Evolutionary conservation across 2,888 invertebrate genomes (phyloP).

Genomic region (Ennomos erosarius): DNA sequence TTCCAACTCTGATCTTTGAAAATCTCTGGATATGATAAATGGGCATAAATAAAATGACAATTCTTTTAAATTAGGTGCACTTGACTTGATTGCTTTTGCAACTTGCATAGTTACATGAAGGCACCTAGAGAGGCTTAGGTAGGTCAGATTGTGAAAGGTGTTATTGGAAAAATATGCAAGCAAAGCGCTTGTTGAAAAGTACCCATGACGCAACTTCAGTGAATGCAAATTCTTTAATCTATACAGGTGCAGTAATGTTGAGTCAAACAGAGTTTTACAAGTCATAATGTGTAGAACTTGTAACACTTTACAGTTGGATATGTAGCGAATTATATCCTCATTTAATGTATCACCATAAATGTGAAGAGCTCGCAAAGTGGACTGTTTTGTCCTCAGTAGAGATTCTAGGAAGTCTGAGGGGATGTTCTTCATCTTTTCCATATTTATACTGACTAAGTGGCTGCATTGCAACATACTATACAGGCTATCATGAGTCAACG

Average conservation of each 20-base stretch:
- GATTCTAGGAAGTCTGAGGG: conserved; percentile 80
- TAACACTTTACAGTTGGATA: conserved; percentile 73
- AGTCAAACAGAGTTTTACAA: conserved; percentile 82
- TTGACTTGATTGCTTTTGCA: conserved; percentile 76
- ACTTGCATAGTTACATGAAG: conserved; percentile 80
- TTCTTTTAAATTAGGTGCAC: conserved; percentile 79
- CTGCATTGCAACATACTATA: conserved; percentile 79
- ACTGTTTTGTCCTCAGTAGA: conserved; percentile 72
- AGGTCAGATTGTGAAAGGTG: conserved; percentile 75
- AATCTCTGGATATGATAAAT: conserved; percentile 76
- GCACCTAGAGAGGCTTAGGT: conserved; percentile 79
- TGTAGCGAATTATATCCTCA: conserved; percentile 76
- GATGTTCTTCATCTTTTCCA: conserved; percentile 84
- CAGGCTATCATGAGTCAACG: conserved; percentile 75
- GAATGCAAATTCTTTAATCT: conserved; percentile 77
- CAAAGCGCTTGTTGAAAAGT: conserved; percentile 79
- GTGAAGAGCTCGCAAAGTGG: conserved; percentile 71
- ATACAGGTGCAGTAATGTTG: conserved; percentile 76
- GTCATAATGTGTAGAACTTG: conserved; percentile 81
- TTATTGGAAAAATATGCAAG: conserved; percentile 80
- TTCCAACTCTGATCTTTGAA: conserved; percentile 76
- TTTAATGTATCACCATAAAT: conserved; percentile 82
- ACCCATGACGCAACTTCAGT: conserved; percentile 80
- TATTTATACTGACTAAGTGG: conserved; percentile 79
- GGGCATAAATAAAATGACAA: conserved; percentile 81